Base-by-base conservation (phyloP, 1,140 invertebrate species). In the Heliconius melpomene region DNA sequence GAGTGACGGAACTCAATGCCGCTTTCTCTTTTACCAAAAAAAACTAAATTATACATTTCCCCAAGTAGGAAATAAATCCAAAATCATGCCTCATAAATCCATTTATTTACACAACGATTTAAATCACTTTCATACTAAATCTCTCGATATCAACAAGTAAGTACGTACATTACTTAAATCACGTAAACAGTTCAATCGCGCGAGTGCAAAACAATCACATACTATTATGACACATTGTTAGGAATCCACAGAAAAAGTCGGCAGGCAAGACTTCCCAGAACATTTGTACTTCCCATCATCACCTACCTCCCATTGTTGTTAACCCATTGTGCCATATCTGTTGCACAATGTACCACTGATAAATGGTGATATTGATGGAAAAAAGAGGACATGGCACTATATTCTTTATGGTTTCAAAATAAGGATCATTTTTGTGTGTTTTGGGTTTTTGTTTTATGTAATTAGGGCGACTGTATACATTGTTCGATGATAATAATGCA, bases 301-400 rank as follows among this genome's bases (percentile, higher is more conserved):
- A 36, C 32, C 32, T 36, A 36, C 32, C 32, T 36, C 16, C 81
- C 81, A 89, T 88, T 89, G 87, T 87, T 80, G 79, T 32, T 36
- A 54, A 72, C 52, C 74, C 52, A 80, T 83, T 83, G 82, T 83
- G 66, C 88, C 87, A 82, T 90, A 90, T 87, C 83, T 79, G 86
- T 85, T 87, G 81, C 85, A 88, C 87, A 88, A 87, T 89, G 82
- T 72, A 18, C 72, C 57, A 29, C 32, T 11, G 23, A 32, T 50
- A 50, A 46, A 52, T 23, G n/a, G 40, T 36, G 46, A 57, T 60
- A 73, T 50, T 36, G 6, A 6, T 8, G 32, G 6, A 66, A 66
- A 66, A 73, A 76, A 11, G 16, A 2, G 57, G 32, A 38, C 77
- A 78, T 7, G 23, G 32, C 1, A 78, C 57, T 26, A 72, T 73